phyloP scores from a whole-genome alignment of 2,797 vertebrate species.

The Clarias pachynema region DNA sequence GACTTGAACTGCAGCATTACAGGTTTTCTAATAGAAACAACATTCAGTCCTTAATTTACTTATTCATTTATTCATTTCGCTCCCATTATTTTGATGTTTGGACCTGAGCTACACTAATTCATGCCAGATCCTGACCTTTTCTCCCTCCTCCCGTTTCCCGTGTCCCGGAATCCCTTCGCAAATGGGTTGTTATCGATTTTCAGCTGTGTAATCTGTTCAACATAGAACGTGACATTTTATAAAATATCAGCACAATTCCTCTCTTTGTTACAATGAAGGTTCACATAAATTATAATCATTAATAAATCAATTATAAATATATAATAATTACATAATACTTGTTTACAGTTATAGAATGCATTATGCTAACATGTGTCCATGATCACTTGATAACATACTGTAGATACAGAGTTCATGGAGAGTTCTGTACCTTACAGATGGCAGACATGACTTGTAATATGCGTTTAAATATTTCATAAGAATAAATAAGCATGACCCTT shows the following conservation, averaged over 20 bases:
- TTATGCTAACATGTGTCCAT: background rate
- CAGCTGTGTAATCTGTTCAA: slow-evolving; percentile 83
- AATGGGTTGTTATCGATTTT: slow-evolving; percentile 98
- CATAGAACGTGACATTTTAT: background rate
- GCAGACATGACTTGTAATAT: background rate
- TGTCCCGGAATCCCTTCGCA: slow-evolving; percentile 94
- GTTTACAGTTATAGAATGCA: background rate
- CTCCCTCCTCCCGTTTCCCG: slow-evolving; percentile 90
- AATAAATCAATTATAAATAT: background rate
- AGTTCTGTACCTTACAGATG: too few species aligned
- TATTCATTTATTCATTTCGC: too few species aligned
- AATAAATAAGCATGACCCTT: background rate
- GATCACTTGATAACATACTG: background rate
- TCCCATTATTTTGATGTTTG: background rate
- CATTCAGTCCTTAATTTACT: background rate
- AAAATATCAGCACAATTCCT: background rate
- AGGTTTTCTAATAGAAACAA: slow-evolving; percentile 64
- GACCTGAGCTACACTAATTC: background rate
- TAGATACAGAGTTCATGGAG: background rate
- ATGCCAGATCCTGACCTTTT: slow-evolving; percentile 80
- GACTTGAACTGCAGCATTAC: slow-evolving; percentile 49
- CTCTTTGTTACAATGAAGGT: background rate
- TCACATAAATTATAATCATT: background rate
- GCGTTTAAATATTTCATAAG: background rate
- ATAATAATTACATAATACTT: background rate